phyloP scores from a whole-genome alignment of 92 coral and sea anemone genomes.

The Isaurus tuberculatus region DNA sequence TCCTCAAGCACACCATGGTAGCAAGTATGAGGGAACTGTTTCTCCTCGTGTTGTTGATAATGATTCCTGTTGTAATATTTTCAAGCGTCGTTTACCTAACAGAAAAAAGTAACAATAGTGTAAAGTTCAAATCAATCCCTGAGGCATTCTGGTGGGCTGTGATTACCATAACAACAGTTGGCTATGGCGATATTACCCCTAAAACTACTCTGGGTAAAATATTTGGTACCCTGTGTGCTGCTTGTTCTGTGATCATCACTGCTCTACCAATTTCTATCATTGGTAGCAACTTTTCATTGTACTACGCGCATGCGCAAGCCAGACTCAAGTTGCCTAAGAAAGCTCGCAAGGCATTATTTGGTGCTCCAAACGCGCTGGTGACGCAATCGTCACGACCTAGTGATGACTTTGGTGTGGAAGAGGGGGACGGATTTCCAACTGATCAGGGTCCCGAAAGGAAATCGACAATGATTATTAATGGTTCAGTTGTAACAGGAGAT shows the following conservation, averaged over 20 bases:
- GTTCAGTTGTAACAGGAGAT: conserved; percentile 26
- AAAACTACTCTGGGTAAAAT: conserved; percentile 74
- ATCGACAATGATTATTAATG: conserved; percentile 44
- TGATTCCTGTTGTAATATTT: conserved; percentile 92
- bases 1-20: conserved; percentile 93
- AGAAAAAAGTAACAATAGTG: conserved; percentile 49
- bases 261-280: conserved; percentile 99
- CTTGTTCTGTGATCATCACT: conserved; percentile 83
- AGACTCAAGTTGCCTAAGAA: conserved; percentile 97
- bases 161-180: conserved; percentile 95
- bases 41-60: conserved; percentile 74
- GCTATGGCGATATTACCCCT: conserved; percentile 91
- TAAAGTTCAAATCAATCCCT: conserved; percentile 82
- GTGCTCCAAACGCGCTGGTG: conserved; percentile 82
- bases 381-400: conserved; percentile 79
- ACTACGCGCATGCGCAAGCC: conserved; percentile 99
- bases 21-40: conserved; percentile 92
- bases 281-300: conserved; percentile 94
- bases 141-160: conserved; percentile 99
- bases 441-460: conserved; percentile 45
- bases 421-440: conserved; percentile 34
- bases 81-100: conserved; percentile 85
- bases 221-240: conserved; percentile 91
- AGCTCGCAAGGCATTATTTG: conserved; percentile 78
- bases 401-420: conserved; percentile 70